Evolutionary conservation across 2,113 vertebrate species (phyloP).

Genomic region (Nerophis ophidion): DNA sequence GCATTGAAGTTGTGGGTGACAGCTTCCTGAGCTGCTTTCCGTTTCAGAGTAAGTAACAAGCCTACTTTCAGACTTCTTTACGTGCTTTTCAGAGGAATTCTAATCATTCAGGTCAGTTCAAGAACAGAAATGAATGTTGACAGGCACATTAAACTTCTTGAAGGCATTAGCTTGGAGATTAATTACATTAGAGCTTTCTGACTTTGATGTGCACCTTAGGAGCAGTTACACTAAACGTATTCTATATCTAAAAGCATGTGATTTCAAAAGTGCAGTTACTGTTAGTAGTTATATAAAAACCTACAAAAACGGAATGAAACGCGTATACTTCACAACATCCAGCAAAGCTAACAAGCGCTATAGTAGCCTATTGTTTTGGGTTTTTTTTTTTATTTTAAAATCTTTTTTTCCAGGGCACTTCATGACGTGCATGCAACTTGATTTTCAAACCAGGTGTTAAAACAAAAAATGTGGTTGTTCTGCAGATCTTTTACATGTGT

Average conservation of each 20-base stretch:
- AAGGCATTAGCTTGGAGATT: not conserved
- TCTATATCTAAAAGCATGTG: not conserved
- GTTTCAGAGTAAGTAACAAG: slow-evolving; percentile 36
- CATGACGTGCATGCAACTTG: not conserved
- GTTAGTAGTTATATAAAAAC: not conserved
- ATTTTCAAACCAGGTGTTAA: not conserved
- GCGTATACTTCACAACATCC: not conserved
- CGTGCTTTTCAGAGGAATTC: slow-evolving; percentile 19
- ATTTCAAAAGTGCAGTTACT: not conserved
- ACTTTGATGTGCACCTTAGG: not conserved
- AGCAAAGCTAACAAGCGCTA: not conserved
- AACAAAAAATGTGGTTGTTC: not conserved
- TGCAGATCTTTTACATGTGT: not conserved
- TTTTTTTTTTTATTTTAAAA: not conserved
- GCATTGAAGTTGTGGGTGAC: slow-evolving; percentile 46
- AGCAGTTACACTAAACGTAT: not conserved
- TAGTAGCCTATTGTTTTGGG: not conserved
- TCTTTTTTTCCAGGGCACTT: not conserved
- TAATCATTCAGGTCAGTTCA: slow-evolving; percentile 14
- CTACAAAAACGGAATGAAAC: not conserved
- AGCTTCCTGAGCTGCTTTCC: slow-evolving; percentile 43
- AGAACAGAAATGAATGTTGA: slow-evolving; percentile 16
- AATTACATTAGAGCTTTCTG: not conserved
- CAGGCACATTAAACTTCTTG: slow-evolving; percentile 1
- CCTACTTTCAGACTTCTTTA: slow-evolving; percentile 2